Conservation (phyloP, 2,888 invertebrate genomes). For the Ophion slaviceki region DNA sequence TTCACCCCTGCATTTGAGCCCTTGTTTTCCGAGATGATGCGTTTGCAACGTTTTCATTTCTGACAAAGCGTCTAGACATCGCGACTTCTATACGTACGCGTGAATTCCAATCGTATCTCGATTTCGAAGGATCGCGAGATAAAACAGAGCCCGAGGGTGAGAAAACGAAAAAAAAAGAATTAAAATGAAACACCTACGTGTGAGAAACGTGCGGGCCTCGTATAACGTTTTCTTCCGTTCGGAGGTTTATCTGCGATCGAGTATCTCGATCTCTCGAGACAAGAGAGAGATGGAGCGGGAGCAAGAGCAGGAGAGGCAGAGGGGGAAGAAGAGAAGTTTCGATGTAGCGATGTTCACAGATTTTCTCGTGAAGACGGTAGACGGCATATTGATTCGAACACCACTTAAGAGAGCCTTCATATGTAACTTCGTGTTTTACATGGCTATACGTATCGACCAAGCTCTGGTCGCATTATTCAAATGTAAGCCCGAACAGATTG, state of each 20-base stretch:
- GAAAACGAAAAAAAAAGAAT: not conserved
- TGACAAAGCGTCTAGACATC: not conserved
- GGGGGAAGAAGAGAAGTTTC: not conserved
- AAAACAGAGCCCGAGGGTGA: not conserved
- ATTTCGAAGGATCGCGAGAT: not conserved
- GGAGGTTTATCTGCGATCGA: not conserved
- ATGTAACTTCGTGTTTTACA: no score
- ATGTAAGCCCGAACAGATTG: no score
- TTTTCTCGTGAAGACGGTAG: not conserved
- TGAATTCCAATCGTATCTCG: not conserved
- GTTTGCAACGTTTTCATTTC: not conserved
- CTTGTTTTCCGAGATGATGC: not conserved
- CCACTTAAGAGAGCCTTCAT: constrained; percentile 17
- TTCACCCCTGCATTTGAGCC: not conserved
- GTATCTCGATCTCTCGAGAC: constrained; percentile 2
- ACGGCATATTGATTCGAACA: constrained; percentile 28
- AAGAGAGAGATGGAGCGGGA: not conserved
- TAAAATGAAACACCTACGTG: not conserved
- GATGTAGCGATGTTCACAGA: not conserved
- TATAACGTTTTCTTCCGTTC: not conserved
- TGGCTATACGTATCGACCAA: no score
- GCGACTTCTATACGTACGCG: not conserved
- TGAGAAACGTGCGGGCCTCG: not conserved
- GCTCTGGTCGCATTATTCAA: no score
- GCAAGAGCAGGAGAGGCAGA: not conserved